Evolutionary conservation across 2,888 invertebrate genomes (phyloP), one percentile per base, ranked within the genome.

Genomic region (Dolichomitus sp.): DNA sequence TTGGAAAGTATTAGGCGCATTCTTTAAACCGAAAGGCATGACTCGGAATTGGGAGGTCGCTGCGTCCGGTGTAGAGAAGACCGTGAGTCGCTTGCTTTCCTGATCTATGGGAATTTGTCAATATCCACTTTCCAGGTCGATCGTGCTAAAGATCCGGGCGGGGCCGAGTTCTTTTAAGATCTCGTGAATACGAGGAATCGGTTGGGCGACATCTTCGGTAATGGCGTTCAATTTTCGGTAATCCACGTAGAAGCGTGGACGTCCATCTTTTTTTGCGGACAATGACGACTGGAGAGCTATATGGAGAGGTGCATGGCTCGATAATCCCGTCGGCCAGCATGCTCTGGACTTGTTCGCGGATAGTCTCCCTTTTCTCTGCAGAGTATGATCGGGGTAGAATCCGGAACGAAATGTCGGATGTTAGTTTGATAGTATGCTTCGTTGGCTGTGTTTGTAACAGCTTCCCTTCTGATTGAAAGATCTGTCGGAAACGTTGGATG

Each of bases 21-120:
- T 87, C 65, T 88, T 89, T 2, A 89, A 69, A 0, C 88, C 89
- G 54, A 89, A 89, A 9, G 88, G 89, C 89, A 89, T 90, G 0
- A 90, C 87, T 7, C 70, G 63, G 59, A 89, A 91, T 48, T 89
- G 85, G 73, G 86, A 91, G 7, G 80, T 81, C 0, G 87, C 87
- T 0, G 88, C 87, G 52, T 88, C 84, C 3, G 89, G 89, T 0
- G 89, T 86, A 11, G 84, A 45, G 66, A 90, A 90, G 2, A 89
- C 89, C 0, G 90, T 90, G 6, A 85, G 81, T 50, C 61, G 70
- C 7, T 77, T 85, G 0, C 85, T 81, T 11, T 80, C 59, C 5
- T 69, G 79, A 7, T 83, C 85, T 81, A 91, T 80, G 2, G 87
- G 88, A 2, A 91, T 72, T 54, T 91, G 90, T 89, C 91, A 91